phyloP scores from a whole-genome alignment of 2,113 vertebrate species.

The Campylomormyrus tamandua region DNA sequence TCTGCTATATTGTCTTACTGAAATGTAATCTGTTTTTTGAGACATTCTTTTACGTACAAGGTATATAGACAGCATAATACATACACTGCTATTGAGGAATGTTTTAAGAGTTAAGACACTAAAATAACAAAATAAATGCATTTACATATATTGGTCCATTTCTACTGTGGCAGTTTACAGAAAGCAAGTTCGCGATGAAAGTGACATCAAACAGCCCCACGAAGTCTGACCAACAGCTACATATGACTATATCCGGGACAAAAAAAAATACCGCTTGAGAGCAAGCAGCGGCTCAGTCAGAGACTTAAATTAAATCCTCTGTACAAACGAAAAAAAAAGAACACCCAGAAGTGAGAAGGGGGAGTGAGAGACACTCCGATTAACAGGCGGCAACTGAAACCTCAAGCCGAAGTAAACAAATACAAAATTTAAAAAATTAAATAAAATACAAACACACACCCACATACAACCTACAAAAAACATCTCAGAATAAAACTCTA shows the following conservation, averaged over 20 bases:
- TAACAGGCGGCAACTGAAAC: constrained; percentile 64
- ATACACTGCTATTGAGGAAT: constrained; percentile 70
- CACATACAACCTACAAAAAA: constrained; percentile 65
- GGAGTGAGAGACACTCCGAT: constrained; percentile 48
- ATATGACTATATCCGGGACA: constrained; percentile 16
- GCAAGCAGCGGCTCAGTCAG: constrained; percentile 24
- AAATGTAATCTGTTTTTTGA: constrained; percentile 33
- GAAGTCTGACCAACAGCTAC: constrained; percentile 24
- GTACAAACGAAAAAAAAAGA: constrained; percentile 36
- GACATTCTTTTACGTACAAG: constrained; percentile 54
- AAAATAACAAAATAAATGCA: constrained; percentile 51
- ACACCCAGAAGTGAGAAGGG: constrained; percentile 38
- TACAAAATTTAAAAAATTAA: constrained; percentile 64
- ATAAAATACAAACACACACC: constrained; percentile 57
- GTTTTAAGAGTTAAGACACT: constrained; percentile 76
- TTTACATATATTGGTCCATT: constrained; percentile 70
- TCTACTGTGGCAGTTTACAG: constrained; percentile 64
- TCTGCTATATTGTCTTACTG: constrained; percentile 33
- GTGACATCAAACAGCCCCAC: constrained; percentile 14
- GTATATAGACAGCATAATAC: constrained; percentile 60
- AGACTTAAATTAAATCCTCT: constrained; percentile 38
- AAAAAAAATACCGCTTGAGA: constrained; percentile 22
- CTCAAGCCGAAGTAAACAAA: constrained; percentile 65
- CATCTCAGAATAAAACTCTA: constrained; percentile 72
- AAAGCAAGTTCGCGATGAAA: constrained; percentile 21